Conservation (phyloP, 1,140 invertebrate genomes). For the Holotrichia oblita region DNA sequence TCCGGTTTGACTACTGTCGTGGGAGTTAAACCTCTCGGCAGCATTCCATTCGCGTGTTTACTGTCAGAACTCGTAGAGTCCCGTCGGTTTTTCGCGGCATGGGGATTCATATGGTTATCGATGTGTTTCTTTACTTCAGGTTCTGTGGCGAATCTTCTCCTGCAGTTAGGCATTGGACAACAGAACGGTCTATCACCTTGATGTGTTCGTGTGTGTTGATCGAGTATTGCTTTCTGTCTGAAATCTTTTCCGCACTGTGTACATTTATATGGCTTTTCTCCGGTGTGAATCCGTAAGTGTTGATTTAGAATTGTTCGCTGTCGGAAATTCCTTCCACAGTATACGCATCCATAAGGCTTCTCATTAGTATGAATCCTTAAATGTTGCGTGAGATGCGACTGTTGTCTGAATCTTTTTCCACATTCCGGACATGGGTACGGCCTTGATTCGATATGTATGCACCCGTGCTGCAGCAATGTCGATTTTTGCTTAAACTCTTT, state of each 20-base stretch:
- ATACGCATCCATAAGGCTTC: constrained; percentile 87
- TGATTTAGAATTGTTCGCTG: constrained; percentile 87
- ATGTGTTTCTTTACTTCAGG: constrained; percentile 89
- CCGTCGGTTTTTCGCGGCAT: constrained; percentile 77
- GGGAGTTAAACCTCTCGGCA: constrained; percentile 62
- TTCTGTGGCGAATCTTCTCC: constrained; percentile 83
- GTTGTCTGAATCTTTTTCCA: constrained; percentile 85
- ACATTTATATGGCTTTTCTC: constrained; percentile 89
- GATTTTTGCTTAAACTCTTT: constrained; percentile 91
- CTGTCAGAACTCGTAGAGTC: constrained; percentile 65
- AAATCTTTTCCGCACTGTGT: constrained; percentile 89
- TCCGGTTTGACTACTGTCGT: constrained; percentile 81
- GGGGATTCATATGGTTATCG: constrained; percentile 89
- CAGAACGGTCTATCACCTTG: constrained; percentile 91
- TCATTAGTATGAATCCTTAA: constrained; percentile 88
- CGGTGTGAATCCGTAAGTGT: constrained; percentile 71
- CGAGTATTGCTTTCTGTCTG: constrained; percentile 86
- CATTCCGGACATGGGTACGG: constrained; percentile 89
- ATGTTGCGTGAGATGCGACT: constrained; percentile 86
- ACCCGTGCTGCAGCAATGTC: constrained; percentile 84
- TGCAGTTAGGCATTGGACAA: constrained; percentile 90
- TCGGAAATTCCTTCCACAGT: constrained; percentile 87
- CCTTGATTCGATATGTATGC: constrained; percentile 88
- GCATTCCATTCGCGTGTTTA: constrained; percentile 54
- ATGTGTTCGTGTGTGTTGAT: constrained; percentile 89